Conservation (phyloP, 2,113 vertebrate species). For the Tringa solitaria region DNA sequence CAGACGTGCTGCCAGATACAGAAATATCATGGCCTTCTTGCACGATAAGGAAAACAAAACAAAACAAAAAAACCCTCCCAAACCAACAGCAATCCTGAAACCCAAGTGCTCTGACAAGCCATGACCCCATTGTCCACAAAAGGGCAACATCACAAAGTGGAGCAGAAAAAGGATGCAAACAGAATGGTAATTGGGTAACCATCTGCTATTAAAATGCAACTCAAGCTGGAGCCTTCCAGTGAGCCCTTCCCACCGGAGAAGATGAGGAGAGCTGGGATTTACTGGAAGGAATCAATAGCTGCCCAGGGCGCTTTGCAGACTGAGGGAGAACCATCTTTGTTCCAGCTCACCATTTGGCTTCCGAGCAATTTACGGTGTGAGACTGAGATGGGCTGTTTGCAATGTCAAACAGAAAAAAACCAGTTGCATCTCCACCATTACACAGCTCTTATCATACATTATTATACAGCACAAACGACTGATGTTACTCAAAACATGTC, state of each 20-base stretch:
- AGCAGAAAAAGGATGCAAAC: background rate
- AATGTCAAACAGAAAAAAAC: background rate
- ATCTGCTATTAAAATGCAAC: background rate
- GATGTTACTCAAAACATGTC: background rate
- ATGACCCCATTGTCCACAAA: background rate
- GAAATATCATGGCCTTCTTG: slow-evolving; percentile 5
- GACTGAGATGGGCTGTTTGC: background rate
- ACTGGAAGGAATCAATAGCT: background rate
- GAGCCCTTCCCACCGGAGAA: background rate
- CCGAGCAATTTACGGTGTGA: background rate
- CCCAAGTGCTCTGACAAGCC: background rate
- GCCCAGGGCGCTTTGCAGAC: background rate
- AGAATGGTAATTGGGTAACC: slow-evolving; percentile 7
- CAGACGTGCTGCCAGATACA: slow-evolving; percentile 20
- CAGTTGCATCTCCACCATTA: background rate
- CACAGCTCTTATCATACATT: rapidly evolving
- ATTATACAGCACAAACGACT: background rate
- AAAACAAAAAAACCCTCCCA: background rate
- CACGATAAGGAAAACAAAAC: background rate
- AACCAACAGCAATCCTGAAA: background rate
- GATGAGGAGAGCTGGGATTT: background rate
- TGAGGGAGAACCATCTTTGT: background rate
- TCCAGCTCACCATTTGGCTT: background rate
- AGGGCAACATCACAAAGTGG: background rate
- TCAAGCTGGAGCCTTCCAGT: background rate